Base-by-base conservation (phyloP, 2,113 vertebrate species). In the Burhinus bistriatus region DNA sequence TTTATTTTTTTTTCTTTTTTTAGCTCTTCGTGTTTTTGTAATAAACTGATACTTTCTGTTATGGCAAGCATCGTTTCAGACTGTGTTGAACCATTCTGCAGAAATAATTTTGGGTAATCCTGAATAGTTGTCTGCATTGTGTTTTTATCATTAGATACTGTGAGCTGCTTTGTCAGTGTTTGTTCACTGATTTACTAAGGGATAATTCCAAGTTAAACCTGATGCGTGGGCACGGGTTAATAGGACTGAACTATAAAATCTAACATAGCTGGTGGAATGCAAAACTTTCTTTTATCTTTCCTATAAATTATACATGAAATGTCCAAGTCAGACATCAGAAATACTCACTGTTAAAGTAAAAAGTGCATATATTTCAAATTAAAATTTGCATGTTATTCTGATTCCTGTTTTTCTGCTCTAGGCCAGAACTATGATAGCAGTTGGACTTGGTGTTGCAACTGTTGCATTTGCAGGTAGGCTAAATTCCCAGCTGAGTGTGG, bases 371-470 rank as follows among this genome's bases (percentile, higher is more conserved):
- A 62, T 87, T 78, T 69, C 54, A 75, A 94, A 83, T 59, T 80
- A 82, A 21, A 89, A 55, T 59, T 66, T 62, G 18, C 15, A 9
- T n/a, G 17, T 62, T 70, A 12, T 59, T 92, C 66, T 93, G 21
- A 81, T 55, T 69, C 4, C 10, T 93, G 20, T 69, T 93, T 96
- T 92, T 84, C 78, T 71, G 52, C 87, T 84, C 70, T 85, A 99
- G 99, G 99, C 99, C 58, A 97, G 96, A 69, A 98, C 98, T 85
- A 92, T 99, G 94, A 98, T 99, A 54, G 98, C 98, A 5, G 98
- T 99, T 8, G 99, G 99, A 47, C 99, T 99, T n/a, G 98, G 99
- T 20, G 93, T 99, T 76, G 99, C 99, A 78, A 98, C 99, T 73
- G 97, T 98, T 86, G 99, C 98, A 14, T 99, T 99, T 98, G 99